These are phyloP conservation scores for Melolontha melolontha DNA, from an alignment of 2,888 invertebrate species.

Conservation along the genomic window DNA sequence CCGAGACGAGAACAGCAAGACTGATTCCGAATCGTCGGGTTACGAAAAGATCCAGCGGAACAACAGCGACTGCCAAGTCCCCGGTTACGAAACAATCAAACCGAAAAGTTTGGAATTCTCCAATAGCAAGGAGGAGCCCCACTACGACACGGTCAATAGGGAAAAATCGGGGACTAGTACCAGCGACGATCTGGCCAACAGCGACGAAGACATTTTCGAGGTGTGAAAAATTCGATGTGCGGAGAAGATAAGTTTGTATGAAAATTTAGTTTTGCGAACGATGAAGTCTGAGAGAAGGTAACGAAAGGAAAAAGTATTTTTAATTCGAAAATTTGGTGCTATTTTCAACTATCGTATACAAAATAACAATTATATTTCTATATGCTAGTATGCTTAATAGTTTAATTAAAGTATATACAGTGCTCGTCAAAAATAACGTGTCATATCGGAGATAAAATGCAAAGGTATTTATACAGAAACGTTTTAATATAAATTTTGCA, in stretches of 20 bases:
- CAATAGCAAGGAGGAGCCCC: constrained; percentile 66
- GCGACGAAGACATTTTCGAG: constrained; percentile 47
- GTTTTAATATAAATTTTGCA: no score
- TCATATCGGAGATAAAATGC: no score
- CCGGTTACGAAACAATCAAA: constrained; percentile 42
- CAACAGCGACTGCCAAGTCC: constrained; percentile 9
- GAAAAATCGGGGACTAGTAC: constrained; percentile 41
- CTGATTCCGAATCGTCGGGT: constrained; percentile 55
- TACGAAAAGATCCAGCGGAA: constrained; percentile 54
- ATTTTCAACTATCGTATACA: constrained; percentile 6
- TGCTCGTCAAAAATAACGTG: no score
- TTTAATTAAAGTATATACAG: no score
- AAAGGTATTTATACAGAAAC: no score
- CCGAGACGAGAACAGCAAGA: constrained; percentile 55
- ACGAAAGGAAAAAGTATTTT: not conserved
- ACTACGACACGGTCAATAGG: constrained; percentile 71
- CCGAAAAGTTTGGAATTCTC: constrained; percentile 24
- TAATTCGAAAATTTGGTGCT: constrained; percentile 30
- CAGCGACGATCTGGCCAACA: constrained; percentile 38
- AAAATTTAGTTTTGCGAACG: no score
- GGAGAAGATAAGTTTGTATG: no score
- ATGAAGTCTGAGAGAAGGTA: no score
- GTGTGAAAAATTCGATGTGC: constrained; percentile 29
- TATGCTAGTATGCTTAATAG: no score
- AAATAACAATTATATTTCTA: no score